Conservation (phyloP, 2,797 vertebrate genomes). For the Malacoctenus gilli region DNA sequence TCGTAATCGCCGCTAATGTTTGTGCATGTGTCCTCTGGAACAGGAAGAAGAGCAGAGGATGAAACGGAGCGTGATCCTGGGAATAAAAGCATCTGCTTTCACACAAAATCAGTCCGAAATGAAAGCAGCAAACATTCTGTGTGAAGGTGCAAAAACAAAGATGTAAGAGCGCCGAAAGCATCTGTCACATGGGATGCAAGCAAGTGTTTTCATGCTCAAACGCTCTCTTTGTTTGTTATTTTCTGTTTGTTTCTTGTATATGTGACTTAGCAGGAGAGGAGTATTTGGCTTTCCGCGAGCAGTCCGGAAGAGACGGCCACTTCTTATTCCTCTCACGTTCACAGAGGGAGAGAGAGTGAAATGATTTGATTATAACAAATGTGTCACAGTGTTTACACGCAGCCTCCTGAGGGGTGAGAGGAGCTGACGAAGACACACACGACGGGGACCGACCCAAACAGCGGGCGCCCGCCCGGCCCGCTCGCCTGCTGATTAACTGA, state of each 20-base stretch:
- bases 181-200: too few species aligned
- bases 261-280: constrained; percentile 19
- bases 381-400: constrained; percentile 72
- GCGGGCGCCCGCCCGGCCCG: constrained; percentile 23
- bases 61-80: not conserved
- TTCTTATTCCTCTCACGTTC: constrained; percentile 57
- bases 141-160: too few species aligned
- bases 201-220: too few species aligned
- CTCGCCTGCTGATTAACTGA: constrained; percentile 42
- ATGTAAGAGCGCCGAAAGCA: too few species aligned
- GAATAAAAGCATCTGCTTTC: not conserved
- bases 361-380: constrained; percentile 71
- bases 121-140: too few species aligned
- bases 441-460: constrained; percentile 55
- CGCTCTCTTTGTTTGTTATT: not conserved
- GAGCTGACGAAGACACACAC: constrained; percentile 47
- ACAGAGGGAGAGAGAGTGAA: constrained; percentile 40
- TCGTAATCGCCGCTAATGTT: constrained; percentile 30
- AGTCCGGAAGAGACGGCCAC: constrained; percentile 22
- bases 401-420: constrained; percentile 50
- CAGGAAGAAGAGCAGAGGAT: not conserved
- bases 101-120: too few species aligned
- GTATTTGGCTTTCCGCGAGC: constrained; percentile 21
- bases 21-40: constrained; percentile 17
- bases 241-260: too few species aligned